These are phyloP conservation scores for Lithosia quadra DNA, from an alignment of 2,888 invertebrate species.

Conservation along the genomic window DNA sequence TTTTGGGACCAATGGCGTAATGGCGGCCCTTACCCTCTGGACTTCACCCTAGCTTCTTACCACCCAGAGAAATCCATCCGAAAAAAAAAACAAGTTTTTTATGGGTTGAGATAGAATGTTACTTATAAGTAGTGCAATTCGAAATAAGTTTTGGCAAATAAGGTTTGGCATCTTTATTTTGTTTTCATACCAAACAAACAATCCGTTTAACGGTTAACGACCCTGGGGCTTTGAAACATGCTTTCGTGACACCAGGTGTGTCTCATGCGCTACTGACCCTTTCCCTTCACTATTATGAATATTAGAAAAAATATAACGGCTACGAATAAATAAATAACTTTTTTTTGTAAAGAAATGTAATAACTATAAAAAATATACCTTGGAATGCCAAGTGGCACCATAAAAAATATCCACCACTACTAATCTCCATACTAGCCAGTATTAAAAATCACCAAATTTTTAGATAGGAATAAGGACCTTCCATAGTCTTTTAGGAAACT, in stretches of 20 bases:
- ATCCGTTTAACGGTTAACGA: neutral
- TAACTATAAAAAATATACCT: no score
- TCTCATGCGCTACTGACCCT: neutral
- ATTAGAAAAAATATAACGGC: neutral
- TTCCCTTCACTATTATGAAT: neutral
- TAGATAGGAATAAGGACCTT: no score
- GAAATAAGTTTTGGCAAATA: neutral
- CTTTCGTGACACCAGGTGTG: constrained; percentile 1
- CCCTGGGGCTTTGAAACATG: neutral
- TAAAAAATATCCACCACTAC: no score
- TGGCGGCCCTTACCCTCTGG: no score
- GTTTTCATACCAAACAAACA: neutral
- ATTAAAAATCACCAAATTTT: no score
- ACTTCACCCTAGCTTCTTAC: no score
- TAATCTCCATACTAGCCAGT: no score
- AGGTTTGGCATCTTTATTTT: neutral
- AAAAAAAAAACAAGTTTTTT: no score
- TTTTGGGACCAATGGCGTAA: no score
- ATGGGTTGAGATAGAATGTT: neutral
- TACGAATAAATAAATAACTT: neutral
- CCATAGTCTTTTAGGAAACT: no score
- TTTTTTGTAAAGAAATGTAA: neutral
- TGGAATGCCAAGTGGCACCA: neutral
- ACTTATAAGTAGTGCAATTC: neutral
- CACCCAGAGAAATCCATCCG: no score